Evolutionary conservation across 2,888 invertebrate species (phyloP).

Genomic region (Sphecodes monilicornis): DNA sequence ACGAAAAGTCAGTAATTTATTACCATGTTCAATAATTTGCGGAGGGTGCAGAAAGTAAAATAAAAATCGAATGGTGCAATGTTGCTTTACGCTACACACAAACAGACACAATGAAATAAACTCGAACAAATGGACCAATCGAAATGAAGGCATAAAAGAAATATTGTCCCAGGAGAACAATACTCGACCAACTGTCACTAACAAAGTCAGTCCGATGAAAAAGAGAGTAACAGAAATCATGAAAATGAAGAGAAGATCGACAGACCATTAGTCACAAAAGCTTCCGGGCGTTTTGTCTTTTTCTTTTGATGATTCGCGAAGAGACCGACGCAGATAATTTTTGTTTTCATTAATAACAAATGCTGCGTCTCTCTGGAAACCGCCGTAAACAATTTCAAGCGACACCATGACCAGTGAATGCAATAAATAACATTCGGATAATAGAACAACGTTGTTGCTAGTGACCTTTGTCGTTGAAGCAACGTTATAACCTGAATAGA

Average conservation of each 20-base stretch:
- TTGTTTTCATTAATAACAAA: background rate
- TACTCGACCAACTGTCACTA: background rate
- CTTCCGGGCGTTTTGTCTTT: background rate
- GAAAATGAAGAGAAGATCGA: background rate
- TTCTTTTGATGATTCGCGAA: background rate
- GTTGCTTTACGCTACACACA: background rate
- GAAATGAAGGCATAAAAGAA: slow-evolving; percentile 5
- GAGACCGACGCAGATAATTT: background rate
- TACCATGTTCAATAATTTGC: background rate
- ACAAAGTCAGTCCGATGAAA: background rate
- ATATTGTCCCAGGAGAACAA: background rate
- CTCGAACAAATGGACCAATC: background rate
- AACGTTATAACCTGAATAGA: too few species aligned
- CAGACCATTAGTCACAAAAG: background rate
- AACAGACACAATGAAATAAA: background rate
- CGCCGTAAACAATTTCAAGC: background rate
- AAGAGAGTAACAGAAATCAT: background rate
- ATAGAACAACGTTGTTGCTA: too few species aligned
- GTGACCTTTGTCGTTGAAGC: too few species aligned
- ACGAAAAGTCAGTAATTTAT: background rate
- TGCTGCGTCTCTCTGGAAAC: background rate
- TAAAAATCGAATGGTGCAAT: background rate
- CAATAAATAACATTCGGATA: too few species aligned
- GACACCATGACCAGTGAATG: too few species aligned
- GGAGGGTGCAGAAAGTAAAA: background rate